Percentiles rank a stretch among this genome's conserved stretches.
Evolutionary conservation across 2,113 vertebrate species (phyloP).

Genomic region (Eidolon helvum): DNA sequence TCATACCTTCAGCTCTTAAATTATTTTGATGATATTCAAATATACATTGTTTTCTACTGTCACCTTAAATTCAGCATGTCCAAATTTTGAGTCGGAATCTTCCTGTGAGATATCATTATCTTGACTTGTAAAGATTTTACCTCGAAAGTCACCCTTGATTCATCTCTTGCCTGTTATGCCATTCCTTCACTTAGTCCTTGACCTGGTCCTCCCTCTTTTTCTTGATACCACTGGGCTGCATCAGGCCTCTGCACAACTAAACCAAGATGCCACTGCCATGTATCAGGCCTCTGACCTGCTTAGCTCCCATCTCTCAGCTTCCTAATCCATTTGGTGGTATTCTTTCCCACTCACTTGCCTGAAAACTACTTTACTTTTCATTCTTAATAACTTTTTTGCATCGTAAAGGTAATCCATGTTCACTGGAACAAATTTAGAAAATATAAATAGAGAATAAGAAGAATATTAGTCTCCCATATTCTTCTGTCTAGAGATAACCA

Average conservation of each 20-base stretch:
- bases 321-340: neutral
- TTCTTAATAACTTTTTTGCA: neutral
- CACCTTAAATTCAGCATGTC: neutral
- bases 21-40: neutral
- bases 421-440: neutral
- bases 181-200: neutral
- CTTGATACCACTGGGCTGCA: neutral
- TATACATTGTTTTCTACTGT: neutral
- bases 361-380: neutral
- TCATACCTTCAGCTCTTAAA: neutral
- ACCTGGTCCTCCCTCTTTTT: neutral
- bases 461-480: neutral
- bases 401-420: neutral
- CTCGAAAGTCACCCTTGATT: neutral
- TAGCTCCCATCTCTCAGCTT: neutral
- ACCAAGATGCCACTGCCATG: too few relatives aligned
- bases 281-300: too few relatives aligned
- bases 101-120: neutral
- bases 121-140: neutral
- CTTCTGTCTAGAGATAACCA: neutral
- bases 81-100: neutral
- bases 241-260: neutral
- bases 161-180: rapidly evolving
- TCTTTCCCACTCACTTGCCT: neutral
- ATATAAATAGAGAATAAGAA: neutral